Base-by-base conservation (phyloP, 2,113 vertebrate genomes). In the Nycticorax nycticorax region DNA sequence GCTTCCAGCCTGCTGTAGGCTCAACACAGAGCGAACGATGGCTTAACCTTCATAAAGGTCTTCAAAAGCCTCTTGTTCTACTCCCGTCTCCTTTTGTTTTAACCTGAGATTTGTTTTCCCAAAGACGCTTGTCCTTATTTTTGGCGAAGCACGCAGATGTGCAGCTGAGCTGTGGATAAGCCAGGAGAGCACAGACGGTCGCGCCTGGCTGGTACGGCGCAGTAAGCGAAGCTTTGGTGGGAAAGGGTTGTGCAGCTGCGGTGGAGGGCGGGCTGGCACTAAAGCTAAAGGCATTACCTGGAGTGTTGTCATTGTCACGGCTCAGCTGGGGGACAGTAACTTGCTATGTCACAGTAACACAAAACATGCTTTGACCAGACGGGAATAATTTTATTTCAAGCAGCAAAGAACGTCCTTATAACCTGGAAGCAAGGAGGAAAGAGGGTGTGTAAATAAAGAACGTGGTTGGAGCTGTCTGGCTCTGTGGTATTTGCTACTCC, bases 1-100 rank as follows among this genome's bases (percentile, higher is more conserved):
- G 8, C 23, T 73, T 33, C 62, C 43, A 50, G 62, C 26, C 45
- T 35, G 59, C 71, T 4, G 0, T 0, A 3, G 59, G 28, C n/a
- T 64, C 8, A 3, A 17, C 41, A 1, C 0, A 2, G 23, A 14
- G 52, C 11, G 3, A 1, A 4, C 0, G 1, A 1, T 7, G 39
- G 0, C 17, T 32, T 12, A 2, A 16, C 22, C 66, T 39, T 26
- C 19, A 0, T 3, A 2, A 15, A 71, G 35, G 30, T 24, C 57
- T 35, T 62, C 21, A 4, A 8, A 16, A 4, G 5, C 20, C 4
- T 0, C 69, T 26, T 15, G 14, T 55, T 45, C 45, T 14, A 1
- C 30, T 35, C 60, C 2, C 3, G 1, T 9, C 39, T n/a, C 23
- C 0, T 23, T 68, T 60, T 14, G 4, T 4, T 41, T 67, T 45